These are phyloP conservation scores for Oreochromis niloticus DNA, from an alignment of 2,113 vertebrate genomes.

Conservation along the genomic window DNA sequence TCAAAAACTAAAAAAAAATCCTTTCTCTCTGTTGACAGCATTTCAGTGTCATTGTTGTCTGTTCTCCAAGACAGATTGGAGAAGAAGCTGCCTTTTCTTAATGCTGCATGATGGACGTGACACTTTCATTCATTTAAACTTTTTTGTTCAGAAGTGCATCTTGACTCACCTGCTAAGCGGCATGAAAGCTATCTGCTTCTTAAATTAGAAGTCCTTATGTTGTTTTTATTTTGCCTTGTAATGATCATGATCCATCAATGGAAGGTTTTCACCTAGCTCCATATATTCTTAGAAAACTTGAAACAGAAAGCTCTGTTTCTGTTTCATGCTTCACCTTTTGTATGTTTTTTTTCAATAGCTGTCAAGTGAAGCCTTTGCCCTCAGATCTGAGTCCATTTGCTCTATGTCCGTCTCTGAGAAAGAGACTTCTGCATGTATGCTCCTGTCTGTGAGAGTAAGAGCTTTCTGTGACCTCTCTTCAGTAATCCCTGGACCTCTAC, in stretches of 20 bases:
- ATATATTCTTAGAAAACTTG: slow-evolving; percentile 7
- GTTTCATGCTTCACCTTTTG: not conserved
- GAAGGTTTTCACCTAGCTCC: not conserved
- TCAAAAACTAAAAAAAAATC: not conserved
- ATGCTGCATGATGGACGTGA: not conserved
- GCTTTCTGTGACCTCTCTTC: slow-evolving; percentile 35
- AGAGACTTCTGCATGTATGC: slow-evolving; percentile 30
- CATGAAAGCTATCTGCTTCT: slow-evolving; percentile 24
- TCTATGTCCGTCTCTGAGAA: not conserved
- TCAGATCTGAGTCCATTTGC: slow-evolving; percentile 9
- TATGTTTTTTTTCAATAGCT: slow-evolving; percentile 9
- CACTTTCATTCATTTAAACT: not conserved
- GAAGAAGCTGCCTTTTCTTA: not conserved
- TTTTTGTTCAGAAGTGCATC: slow-evolving; percentile 49
- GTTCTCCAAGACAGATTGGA: not conserved
- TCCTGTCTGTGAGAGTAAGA: not conserved
- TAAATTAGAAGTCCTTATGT: slow-evolving; percentile 40
- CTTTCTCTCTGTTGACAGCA: not conserved
- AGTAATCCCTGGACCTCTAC: slow-evolving; percentile 55
- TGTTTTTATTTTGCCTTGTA: slow-evolving; percentile 18
- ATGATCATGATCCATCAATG: slow-evolving; percentile 35
- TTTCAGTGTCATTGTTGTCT: not conserved
- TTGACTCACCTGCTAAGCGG: not conserved
- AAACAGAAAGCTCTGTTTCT: slow-evolving; percentile 4
- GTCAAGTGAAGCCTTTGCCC: slow-evolving; percentile 9